Evolutionary conservation across 1,140 invertebrate species (phyloP).

Genomic region (Zaprionus vittiger): DNA sequence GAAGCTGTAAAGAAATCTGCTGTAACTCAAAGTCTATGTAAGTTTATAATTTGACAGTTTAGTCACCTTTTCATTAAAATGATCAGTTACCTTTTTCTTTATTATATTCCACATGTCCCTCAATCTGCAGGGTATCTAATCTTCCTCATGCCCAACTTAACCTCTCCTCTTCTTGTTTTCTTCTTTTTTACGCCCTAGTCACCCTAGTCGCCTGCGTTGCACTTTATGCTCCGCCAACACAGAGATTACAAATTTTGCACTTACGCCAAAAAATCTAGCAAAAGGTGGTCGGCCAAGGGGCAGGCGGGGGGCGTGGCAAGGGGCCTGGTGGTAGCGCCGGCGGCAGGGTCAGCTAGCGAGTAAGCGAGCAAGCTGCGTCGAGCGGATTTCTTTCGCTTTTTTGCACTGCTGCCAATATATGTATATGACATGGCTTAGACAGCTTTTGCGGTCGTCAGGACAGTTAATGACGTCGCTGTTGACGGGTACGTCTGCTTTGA

Average conservation of each 20-base stretch:
- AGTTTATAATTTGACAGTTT: neutral
- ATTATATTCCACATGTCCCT: neutral
- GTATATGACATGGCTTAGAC: constrained; percentile 61
- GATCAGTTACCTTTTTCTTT: neutral
- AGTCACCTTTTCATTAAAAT: neutral
- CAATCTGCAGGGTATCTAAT: neutral
- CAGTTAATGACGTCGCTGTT: constrained; percentile 69
- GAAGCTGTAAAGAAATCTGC: neutral
- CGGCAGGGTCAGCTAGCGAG: neutral
- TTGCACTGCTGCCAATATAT: constrained; percentile 39
- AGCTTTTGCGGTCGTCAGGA: constrained; percentile 67
- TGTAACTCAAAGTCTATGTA: neutral
- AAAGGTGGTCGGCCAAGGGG: neutral
- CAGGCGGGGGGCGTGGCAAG: neutral
- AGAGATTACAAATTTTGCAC: constrained; percentile 82
- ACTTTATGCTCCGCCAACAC: constrained; percentile 45
- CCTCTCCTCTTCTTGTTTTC: constrained; percentile 14
- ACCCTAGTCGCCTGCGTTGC: constrained; percentile 31
- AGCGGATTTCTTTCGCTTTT: constrained; percentile 52
- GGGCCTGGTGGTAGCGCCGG: neutral
- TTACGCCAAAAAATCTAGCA: constrained; percentile 54
- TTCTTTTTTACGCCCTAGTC: constrained; percentile 13
- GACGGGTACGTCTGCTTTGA: constrained; percentile 67
- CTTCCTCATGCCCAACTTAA: neutral
- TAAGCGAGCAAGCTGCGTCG: constrained; percentile 11